Evolutionary conservation across 2,113 vertebrate species (phyloP), one percentile per base, ranked within the genome.

Genomic region (Lanius ludovicianus): DNA sequence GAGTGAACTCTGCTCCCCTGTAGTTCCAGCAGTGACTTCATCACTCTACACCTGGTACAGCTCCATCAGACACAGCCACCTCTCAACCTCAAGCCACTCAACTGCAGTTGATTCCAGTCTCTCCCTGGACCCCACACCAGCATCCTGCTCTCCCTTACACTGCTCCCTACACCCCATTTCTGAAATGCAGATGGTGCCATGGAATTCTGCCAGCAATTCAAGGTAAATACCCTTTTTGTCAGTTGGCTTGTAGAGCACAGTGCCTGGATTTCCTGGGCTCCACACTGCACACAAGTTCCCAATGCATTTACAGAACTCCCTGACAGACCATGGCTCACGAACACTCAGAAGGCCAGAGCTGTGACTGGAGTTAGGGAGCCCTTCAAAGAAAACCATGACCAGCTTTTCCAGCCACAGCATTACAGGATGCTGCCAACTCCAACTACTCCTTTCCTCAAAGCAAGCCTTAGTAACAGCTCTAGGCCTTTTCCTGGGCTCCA

Each of bases 21-120:
- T 6, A 49, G 6, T 10, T 42, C 9, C 2, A 33, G 10, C 28
- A 69, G 6, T 1, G 1, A 22, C 22, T 16, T 0, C 1, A 1
- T 35, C 44, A n/a, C 13, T 64, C 13, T 4, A 9, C 7, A 59
- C 11, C 1, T 0, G 4, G 0, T 46, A 4, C 27, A 85, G 46
- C 27, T 64, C 9, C 7, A 28, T 3, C 19, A 55, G 12, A 39
- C 44, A n/a, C 9, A 53, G 22, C 11, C 65, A 70, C 14, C 33
- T 63, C 63, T 15, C 2, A 2, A 6, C 5, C 47, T 35, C 2
- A 1, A 57, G 10, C 14, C 11, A 1, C 18, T 7, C 0, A 10
- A 18, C 1, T 2, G 3, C 12, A 28, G 2, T 1, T 46, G 6
- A 55, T 50, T 65, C 31, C 19, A 13, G 9, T 39, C 24, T 17